A percentile compares a stretch with the other conserved stretches of the same genome.
These are phyloP conservation scores for Bucco capensis DNA, from an alignment of 2,113 vertebrate species.

Conservation along the genomic window DNA sequence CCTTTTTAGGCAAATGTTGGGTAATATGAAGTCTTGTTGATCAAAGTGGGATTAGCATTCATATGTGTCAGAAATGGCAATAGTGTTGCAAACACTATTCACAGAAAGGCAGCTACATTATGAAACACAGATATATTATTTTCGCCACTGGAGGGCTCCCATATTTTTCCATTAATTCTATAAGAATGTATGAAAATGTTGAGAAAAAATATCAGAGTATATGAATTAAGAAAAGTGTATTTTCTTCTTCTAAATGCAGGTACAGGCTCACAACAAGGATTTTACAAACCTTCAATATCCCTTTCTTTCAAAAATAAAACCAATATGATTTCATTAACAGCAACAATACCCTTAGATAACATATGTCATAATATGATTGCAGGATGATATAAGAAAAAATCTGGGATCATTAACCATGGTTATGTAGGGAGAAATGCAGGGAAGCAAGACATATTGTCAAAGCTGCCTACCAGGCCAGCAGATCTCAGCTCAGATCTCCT, in stretches of 20 bases:
- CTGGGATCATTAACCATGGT: not conserved
- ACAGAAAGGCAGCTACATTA: not conserved
- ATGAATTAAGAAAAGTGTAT: not conserved
- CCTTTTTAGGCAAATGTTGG: not conserved
- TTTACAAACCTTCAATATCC: not conserved
- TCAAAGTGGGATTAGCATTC: not conserved
- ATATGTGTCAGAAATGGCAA: not conserved
- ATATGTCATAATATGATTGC: not conserved
- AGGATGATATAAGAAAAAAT: not conserved
- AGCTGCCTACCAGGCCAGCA: not conserved
- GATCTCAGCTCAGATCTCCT: not conserved
- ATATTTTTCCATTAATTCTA: constrained; percentile 50
- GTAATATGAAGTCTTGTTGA: not conserved
- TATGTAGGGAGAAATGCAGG: not conserved
- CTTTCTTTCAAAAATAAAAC: not conserved
- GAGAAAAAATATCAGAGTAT: not conserved
- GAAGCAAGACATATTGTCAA: not conserved
- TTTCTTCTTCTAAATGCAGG: not conserved
- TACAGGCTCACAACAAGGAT: not conserved
- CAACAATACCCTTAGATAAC: not conserved
- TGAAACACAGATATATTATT: constrained; percentile 33
- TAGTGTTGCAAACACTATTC: not conserved
- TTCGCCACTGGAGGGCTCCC: constrained; percentile 70
- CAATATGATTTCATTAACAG: not conserved
- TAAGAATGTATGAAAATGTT: not conserved